Conservation (phyloP, 2,113 vertebrate species). For the Rhinichthys klamathensis region DNA sequence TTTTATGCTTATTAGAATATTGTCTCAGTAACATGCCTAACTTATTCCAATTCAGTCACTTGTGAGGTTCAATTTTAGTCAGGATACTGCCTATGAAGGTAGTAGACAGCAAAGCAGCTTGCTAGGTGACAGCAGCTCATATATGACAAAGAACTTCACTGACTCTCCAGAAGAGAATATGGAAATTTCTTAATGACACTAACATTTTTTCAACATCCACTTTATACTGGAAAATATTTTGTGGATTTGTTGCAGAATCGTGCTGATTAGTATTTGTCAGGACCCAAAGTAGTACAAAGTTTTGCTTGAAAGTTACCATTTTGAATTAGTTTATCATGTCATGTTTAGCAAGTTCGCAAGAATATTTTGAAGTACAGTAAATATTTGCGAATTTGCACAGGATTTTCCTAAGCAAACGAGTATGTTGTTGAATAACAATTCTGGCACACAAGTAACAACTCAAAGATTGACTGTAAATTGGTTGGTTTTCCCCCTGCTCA, state of each 20-base stretch:
- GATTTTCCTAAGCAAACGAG: background rate
- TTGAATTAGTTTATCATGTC: background rate
- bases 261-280: background rate
- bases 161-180: background rate
- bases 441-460: slow-evolving; percentile 27
- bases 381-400: background rate
- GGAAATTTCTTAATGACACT: background rate
- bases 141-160: background rate
- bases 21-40: too few species aligned
- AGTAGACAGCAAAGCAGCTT: background rate
- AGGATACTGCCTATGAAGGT: background rate
- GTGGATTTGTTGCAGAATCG: background rate
- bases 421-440: slow-evolving; percentile 16
- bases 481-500: background rate
- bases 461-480: slow-evolving; percentile 30
- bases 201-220: background rate
- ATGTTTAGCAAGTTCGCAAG: background rate
- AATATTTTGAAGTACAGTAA: background rate
- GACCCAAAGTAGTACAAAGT: background rate
- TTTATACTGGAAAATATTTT: background rate
- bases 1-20: too few species aligned
- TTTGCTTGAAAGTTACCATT: background rate
- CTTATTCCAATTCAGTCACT: background rate
- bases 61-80: background rate
- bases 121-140: background rate